phyloP scores from a whole-genome alignment of 2,797 vertebrate species.

The Characodon lateralis region DNA sequence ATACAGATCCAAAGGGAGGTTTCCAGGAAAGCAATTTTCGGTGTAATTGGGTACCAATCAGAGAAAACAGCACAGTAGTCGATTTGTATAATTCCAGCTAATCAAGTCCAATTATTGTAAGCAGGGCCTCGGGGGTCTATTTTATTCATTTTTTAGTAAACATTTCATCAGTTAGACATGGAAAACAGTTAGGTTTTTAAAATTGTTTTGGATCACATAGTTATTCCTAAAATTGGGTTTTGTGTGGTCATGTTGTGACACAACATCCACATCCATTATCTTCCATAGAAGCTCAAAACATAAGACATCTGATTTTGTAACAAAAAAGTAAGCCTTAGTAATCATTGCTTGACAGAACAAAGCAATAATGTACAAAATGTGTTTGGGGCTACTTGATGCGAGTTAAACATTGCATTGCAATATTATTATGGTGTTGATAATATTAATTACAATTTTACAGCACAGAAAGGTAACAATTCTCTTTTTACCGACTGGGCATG shows the following conservation, averaged over 20 bases:
- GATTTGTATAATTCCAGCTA: constrained; percentile 14
- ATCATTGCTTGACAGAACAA: background rate
- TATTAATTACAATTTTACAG: no score
- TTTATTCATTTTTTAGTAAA: background rate
- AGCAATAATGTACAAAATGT: background rate
- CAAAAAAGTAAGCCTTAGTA: background rate
- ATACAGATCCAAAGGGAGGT: background rate
- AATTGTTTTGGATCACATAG: background rate
- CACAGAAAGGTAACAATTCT: no score
- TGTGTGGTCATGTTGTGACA: background rate
- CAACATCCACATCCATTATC: background rate
- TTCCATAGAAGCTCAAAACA: background rate
- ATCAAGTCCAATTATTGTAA: constrained; percentile 17
- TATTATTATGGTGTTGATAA: no score
- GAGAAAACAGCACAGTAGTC: constrained; percentile 10
- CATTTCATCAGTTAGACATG: constrained; percentile 1
- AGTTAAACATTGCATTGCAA: background rate
- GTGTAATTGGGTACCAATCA: constrained; percentile 6
- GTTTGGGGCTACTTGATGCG: background rate
- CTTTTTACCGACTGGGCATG: no score
- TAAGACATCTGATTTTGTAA: background rate
- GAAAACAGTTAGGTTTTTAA: background rate
- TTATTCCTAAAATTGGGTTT: background rate
- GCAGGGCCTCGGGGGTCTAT: background rate
- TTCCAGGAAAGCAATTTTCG: constrained; percentile 5